A percentile compares a stretch with the other conserved stretches of the same genome.
Evolutionary conservation across 2,888 invertebrate species (phyloP).

Genomic region (Netelia virgata): DNA sequence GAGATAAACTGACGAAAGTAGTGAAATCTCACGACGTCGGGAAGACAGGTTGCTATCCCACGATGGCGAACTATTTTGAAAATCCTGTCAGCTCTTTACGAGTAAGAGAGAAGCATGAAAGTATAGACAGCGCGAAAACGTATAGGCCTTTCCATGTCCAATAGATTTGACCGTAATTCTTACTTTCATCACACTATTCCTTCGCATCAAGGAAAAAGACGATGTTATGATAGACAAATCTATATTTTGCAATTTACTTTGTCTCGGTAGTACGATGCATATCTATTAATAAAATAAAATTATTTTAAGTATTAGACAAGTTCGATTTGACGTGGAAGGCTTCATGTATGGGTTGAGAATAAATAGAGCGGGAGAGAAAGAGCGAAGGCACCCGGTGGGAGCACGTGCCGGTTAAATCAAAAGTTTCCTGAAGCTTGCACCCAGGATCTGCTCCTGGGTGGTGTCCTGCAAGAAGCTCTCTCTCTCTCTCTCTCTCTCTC

Average conservation of each 20-base stretch:
- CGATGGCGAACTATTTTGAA: constrained; percentile 65
- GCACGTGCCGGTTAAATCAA: constrained; percentile 73
- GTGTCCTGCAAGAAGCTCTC: constrained; percentile 69
- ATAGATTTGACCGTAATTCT: too few species aligned
- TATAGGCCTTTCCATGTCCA: too few species aligned
- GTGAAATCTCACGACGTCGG: neutral
- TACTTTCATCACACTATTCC: too few species aligned
- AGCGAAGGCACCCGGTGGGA: constrained; percentile 55
- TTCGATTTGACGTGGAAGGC: constrained; percentile 4
- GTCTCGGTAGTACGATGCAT: too few species aligned
- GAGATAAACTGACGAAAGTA: constrained; percentile 11
- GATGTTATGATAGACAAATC: too few species aligned
- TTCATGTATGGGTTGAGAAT: constrained; percentile 7
- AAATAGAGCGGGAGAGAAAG: constrained; percentile 1
- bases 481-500: constrained; percentile 61
- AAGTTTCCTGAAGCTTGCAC: constrained; percentile 70
- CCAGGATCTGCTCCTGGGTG: constrained; percentile 39
- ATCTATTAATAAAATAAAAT: too few species aligned
- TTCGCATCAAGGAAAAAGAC: too few species aligned
- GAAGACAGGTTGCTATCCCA: constrained; percentile 15
- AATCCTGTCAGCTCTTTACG: constrained; percentile 69
- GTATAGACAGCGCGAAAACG: constrained; percentile 7
- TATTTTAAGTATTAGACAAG: too few species aligned
- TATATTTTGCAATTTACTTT: too few species aligned
- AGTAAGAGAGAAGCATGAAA: constrained; percentile 16